A percentile compares a stretch with the other conserved stretches of the same genome.
Evolutionary conservation across 2,797 vertebrate genomes (phyloP).

Genomic region (Mormyrops boulengeri): DNA sequence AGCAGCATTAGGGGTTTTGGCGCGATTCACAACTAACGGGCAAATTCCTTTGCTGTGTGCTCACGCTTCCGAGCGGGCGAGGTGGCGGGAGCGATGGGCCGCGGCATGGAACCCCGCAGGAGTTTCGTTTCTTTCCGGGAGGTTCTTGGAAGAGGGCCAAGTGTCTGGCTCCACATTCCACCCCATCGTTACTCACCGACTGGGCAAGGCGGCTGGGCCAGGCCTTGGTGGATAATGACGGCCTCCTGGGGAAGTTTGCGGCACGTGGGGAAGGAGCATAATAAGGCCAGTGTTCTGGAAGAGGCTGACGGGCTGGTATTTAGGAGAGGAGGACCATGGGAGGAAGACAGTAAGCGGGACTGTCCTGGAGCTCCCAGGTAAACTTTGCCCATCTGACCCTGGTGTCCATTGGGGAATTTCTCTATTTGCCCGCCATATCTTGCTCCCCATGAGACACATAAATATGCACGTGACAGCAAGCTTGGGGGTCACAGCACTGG

Average conservation of each 20-base stretch:
- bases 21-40: not conserved
- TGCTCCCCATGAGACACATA: not conserved
- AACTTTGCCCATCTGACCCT: not conserved
- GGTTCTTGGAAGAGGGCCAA: not conserved
- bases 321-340: not conserved
- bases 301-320: not conserved
- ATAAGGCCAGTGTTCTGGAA: not conserved
- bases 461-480: not conserved
- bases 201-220: not conserved
- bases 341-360: too few species aligned
- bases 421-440: not conserved
- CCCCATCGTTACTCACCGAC: not conserved
- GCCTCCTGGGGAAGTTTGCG: not conserved
- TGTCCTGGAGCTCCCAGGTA: not conserved
- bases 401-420: not conserved
- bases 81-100: not conserved
- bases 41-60: not conserved
- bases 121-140: not conserved
- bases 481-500: not conserved
- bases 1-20: not conserved
- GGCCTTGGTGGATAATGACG: not conserved
- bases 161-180: not conserved
- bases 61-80: not conserved
- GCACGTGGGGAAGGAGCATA: not conserved
- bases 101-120: not conserved